Conservation (phyloP, 30 jellyfish, hydroid and myxozoan species). For the Sanderia malayensis region DNA sequence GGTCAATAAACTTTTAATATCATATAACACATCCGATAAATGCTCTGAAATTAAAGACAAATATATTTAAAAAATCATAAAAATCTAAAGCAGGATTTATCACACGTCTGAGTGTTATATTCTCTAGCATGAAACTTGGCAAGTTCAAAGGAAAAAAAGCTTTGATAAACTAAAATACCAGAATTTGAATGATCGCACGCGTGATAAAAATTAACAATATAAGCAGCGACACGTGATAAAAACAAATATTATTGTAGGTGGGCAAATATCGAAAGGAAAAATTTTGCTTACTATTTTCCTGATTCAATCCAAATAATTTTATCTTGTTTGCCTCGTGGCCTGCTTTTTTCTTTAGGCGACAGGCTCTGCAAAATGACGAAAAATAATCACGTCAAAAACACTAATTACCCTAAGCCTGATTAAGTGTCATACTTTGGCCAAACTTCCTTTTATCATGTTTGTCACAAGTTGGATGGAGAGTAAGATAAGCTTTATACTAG, state of each 20-base stretch:
- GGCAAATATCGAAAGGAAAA: background rate
- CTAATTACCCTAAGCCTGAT: too few species aligned
- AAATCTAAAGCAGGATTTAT: too few species aligned
- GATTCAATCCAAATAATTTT: conserved; percentile 69
- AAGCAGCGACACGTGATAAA: background rate
- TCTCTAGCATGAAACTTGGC: background rate
- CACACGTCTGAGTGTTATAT: too few species aligned
- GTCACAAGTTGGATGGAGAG: too few species aligned
- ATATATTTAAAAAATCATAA: too few species aligned
- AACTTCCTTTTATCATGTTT: too few species aligned
- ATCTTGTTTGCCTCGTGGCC: conserved; percentile 88
- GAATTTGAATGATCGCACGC: background rate
- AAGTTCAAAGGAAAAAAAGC: background rate
- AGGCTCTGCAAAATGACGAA: too few species aligned
- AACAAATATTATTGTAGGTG: background rate
- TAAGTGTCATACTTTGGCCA: too few species aligned
- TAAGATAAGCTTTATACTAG: too few species aligned
- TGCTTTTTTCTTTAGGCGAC: conserved; percentile 89
- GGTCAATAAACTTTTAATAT: conserved; percentile 20
- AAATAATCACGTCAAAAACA: too few species aligned
- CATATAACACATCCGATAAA: conserved; percentile 45
- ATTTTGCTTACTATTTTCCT: conserved; percentile 60
- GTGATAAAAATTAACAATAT: background rate
- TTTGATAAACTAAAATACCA: background rate
- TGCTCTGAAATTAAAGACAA: conserved; percentile 25